A percentile compares a stretch with the other conserved stretches of the same genome.
Evolutionary conservation across 2,113 vertebrate species (phyloP).

Genomic region (Prunella himalayana): DNA sequence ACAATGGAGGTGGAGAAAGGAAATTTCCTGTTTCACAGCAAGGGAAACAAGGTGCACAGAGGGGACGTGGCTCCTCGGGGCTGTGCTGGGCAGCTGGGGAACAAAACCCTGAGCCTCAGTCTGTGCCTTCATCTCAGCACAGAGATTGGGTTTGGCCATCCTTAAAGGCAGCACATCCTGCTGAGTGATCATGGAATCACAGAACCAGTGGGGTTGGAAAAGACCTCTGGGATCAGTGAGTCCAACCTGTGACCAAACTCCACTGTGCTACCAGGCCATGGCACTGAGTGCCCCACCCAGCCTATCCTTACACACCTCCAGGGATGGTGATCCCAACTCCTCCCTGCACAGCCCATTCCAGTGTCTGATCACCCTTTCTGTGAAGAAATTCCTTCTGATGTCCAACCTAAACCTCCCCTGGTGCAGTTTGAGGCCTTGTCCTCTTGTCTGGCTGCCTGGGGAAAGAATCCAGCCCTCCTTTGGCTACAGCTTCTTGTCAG

Average conservation of each 20-base stretch:
- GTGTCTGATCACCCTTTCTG: not conserved
- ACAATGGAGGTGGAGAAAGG: conserved; percentile 28
- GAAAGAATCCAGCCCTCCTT: rapidly evolving
- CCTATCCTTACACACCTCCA: not conserved
- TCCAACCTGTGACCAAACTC: not conserved
- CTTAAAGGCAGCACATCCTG: not conserved
- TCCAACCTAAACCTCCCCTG: not conserved
- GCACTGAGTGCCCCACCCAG: not conserved
- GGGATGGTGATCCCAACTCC: not conserved
- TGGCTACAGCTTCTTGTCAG: not conserved
- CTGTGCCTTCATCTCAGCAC: not conserved
- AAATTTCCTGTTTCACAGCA: not conserved
- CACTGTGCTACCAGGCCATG: not conserved
- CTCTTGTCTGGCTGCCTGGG: not conserved
- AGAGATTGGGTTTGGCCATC: not conserved
- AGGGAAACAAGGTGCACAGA: not conserved
- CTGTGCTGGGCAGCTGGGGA: rapidly evolving
- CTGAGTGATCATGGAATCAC: not conserved
- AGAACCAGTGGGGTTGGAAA: not conserved
- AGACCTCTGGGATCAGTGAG: not conserved
- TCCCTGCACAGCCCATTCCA: not conserved
- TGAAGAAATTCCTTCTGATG: not conserved
- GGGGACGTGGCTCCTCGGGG: rapidly evolving
- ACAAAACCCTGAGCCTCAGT: not conserved
- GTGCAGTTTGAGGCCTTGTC: rapidly evolving